These are phyloP conservation scores for Timema podura DNA, from an alignment of 2,888 invertebrate genomes.

Conservation along the genomic window DNA sequence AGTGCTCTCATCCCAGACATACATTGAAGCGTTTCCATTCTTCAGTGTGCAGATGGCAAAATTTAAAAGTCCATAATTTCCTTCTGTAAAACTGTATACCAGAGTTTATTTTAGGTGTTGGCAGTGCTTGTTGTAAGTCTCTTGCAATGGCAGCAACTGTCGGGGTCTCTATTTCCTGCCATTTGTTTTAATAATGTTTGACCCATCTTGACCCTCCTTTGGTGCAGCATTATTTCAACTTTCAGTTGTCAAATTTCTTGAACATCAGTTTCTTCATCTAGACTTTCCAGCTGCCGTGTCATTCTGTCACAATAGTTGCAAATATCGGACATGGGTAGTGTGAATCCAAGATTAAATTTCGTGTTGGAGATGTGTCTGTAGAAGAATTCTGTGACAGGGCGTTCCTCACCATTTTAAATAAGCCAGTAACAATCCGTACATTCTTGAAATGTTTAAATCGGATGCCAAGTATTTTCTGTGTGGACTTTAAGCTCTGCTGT, in stretches of 20 bases:
- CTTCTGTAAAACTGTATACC: background rate
- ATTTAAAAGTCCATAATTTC: background rate
- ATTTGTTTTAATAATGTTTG: background rate
- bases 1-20: background rate
- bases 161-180: background rate
- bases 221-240: background rate
- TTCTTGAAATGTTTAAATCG: too few relatives aligned
- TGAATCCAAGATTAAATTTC: constrained; percentile 3
- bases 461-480: too few relatives aligned
- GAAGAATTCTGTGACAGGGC: background rate
- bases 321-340: background rate
- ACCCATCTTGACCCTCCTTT: background rate
- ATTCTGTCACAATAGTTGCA: background rate
- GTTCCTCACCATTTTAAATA: too few relatives aligned
- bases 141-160: background rate
- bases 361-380: background rate
- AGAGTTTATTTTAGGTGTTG: background rate
- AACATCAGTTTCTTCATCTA: background rate
- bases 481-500: too few relatives aligned
- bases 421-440: too few relatives aligned
- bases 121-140: background rate
- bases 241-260: background rate
- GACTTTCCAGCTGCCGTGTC: background rate
- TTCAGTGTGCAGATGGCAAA: background rate
- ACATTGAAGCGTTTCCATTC: background rate